These are phyloP conservation scores for Plodia interpunctella DNA, from an alignment of 1,140 invertebrate species.

Conservation along the genomic window DNA sequence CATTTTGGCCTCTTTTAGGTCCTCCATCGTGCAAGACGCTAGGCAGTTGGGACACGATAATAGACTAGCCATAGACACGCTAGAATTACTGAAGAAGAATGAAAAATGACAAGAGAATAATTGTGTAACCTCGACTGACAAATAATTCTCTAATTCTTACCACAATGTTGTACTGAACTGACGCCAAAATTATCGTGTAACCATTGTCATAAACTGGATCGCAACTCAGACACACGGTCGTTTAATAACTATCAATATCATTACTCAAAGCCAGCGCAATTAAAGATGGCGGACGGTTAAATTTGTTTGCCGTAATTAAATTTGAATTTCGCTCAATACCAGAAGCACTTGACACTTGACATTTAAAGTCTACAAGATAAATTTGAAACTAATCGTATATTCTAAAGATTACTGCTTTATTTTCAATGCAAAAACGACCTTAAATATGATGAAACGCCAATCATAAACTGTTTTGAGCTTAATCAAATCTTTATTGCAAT, in stretches of 20 bases:
- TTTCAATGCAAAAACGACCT: background rate
- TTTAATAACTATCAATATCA: background rate
- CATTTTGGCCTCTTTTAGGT: too few species aligned
- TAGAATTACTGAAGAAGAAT: too few species aligned
- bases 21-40: too few species aligned
- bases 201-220: too few species aligned
- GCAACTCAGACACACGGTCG: too few species aligned
- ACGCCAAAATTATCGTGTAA: too few species aligned
- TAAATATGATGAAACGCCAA: background rate
- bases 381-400: background rate
- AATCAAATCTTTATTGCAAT: background rate
- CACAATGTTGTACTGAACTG: too few species aligned
- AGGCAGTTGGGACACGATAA: too few species aligned
- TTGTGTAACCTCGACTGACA: too few species aligned
- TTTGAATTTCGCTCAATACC: background rate
- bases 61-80: too few species aligned
- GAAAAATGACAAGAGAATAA: too few species aligned
- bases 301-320: background rate
- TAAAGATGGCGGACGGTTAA: background rate
- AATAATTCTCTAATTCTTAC: too few species aligned
- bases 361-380: background rate
- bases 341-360: background rate
- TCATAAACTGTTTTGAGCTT: background rate
- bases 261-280: background rate
- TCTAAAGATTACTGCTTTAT: background rate